phyloP scores from a whole-genome alignment of 2,113 vertebrate species.

The Microtus richardsoni region DNA sequence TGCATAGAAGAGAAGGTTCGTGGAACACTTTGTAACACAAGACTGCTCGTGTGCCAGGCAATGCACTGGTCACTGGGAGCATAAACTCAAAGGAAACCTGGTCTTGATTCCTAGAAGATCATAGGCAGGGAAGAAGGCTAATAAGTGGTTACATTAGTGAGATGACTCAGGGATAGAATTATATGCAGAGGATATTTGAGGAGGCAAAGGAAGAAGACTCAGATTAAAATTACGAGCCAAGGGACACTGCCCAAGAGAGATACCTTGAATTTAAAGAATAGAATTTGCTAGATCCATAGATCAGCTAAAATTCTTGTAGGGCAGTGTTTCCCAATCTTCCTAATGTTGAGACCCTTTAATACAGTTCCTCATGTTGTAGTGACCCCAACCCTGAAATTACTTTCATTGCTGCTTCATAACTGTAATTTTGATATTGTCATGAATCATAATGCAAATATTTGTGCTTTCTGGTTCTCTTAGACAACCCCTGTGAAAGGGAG shows the following conservation, averaged over 20 bases:
- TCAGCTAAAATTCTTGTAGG: background rate
- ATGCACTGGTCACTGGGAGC: background rate
- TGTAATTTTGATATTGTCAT: background rate
- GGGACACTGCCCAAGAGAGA: background rate
- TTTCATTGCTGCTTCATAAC: background rate
- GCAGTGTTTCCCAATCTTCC: background rate
- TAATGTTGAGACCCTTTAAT: background rate
- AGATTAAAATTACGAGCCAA: slow-evolving; percentile 28
- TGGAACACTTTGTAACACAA: background rate
- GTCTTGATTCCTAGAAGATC: background rate
- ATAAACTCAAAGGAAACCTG: background rate
- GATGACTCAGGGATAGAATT: background rate
- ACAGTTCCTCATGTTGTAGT: background rate
- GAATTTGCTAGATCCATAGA: background rate
- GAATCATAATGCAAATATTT: background rate
- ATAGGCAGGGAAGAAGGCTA: background rate
- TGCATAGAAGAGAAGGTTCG: background rate
- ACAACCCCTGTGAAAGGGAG: background rate
- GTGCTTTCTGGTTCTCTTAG: background rate
- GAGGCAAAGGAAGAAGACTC: background rate
- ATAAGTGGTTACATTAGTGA: background rate
- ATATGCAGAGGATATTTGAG: background rate
- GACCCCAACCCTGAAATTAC: background rate
- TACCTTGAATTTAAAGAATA: slow-evolving; percentile 41
- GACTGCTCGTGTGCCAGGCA: background rate